These are phyloP conservation scores for Machimus rusticus DNA, from an alignment of 2,888 invertebrate genomes.

Conservation along the genomic window DNA sequence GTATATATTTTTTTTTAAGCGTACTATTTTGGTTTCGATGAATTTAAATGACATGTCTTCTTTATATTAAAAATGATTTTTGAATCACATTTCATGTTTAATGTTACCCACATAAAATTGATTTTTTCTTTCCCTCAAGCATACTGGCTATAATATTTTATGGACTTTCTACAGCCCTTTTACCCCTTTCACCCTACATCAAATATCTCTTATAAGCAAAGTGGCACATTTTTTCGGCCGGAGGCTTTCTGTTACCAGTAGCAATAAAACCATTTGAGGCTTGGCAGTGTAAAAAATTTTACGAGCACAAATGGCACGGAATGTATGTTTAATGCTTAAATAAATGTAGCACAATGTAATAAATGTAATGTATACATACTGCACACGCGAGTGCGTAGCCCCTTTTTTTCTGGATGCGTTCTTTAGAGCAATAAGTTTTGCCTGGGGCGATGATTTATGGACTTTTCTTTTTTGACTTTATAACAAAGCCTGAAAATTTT, in stretches of 20 bases:
- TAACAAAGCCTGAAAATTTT: neutral
- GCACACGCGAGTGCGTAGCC: neutral
- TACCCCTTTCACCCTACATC: neutral
- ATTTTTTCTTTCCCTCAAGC: neutral
- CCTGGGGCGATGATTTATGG: neutral
- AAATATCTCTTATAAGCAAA: neutral
- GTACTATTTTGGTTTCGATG: too few relatives aligned
- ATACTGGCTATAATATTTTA: neutral
- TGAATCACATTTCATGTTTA: neutral
- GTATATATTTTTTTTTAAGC: neutral
- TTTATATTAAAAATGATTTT: too few relatives aligned
- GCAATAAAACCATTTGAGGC: neutral
- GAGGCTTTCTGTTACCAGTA: neutral
- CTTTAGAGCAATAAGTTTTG: neutral
- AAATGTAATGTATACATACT: neutral
- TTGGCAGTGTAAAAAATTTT: neutral
- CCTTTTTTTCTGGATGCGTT: neutral
- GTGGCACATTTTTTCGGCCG: neutral
- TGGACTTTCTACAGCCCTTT: neutral
- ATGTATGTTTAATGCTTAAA: neutral
- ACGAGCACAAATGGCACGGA: neutral
- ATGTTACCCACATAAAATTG: neutral
- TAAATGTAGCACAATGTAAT: neutral
- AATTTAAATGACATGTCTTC: too few relatives aligned
- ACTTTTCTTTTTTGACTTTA: neutral